Evolutionary conservation across 1,140 invertebrate species (phyloP), one percentile per base, ranked within the genome.

Genomic region (Philaenus spumarius): DNA sequence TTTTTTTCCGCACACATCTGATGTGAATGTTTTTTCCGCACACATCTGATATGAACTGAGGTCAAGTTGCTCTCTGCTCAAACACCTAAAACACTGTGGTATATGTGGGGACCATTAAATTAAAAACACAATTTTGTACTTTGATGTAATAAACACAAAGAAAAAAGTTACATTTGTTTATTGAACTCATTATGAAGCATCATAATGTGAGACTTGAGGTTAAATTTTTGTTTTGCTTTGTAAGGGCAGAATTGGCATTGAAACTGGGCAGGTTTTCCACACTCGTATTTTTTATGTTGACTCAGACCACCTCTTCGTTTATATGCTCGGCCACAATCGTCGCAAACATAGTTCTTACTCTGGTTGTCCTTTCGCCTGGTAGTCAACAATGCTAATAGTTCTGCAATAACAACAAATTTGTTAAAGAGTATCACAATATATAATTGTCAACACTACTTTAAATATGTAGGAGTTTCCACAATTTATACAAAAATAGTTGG

Each of bases 251-350:
- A 43, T 3, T 35, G 52, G 40, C 64, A 65, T 17, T 51, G 62
- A 34, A 62, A 64, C 14, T 75, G 65, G 0, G 78, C 78, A 46
- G 77, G 75, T 58, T 78, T 75, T 7, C 79, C 80, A 55, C 79
- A 82, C 64, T 82, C 78, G 61, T 82, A 75, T 62, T 75, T 71
- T 0, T 76, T 66, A 61, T 81, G 80, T 15, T 54, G 39, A 1
- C 26, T 52, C 15, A 68, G 39, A 35, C 59, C 45, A 1, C 45
- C 51, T 19, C 58, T 59, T 30, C 61, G 50, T 51, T 63, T 66
- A 57, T 68, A 68, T 5, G 47, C 46, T 9, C 63, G 54, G 9
- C 59, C 59, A 42, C 66, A 68, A 1, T 26, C 40, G 15, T 60
- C 17, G 35, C 61, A 62, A 2, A 26, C 34, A 48, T 40, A 58